Evolutionary conservation across 2,797 vertebrate species (phyloP).

Genomic region (Alcedo atthis): DNA sequence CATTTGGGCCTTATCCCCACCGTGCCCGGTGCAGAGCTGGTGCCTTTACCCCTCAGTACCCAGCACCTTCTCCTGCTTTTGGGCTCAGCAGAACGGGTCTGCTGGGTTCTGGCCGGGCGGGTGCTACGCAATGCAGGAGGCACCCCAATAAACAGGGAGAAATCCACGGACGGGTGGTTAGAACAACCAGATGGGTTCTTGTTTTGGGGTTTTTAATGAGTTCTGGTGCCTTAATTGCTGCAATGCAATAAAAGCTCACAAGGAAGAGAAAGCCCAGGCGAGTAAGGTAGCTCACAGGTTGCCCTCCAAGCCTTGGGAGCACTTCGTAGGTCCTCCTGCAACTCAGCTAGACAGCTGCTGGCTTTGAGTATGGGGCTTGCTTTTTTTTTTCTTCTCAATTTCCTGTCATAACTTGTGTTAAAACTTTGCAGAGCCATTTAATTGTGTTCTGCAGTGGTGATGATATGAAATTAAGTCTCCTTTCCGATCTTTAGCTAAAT

Average conservation of each 20-base stretch:
- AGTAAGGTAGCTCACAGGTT: background rate
- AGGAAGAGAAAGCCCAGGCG: background rate
- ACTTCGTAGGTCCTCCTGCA: fast-evolving
- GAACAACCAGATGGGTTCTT: background rate
- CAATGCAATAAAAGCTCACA: background rate
- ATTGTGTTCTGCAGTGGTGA: background rate
- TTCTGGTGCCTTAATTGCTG: background rate
- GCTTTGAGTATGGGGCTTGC: background rate
- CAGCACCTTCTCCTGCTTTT: background rate
- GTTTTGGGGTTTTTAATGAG: slow-evolving; percentile 5
- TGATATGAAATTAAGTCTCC: slow-evolving; percentile 39
- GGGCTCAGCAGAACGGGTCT: fast-evolving
- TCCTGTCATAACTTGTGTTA: slow-evolving; percentile 24
- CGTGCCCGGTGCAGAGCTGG: background rate
- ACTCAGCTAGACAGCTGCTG: background rate
- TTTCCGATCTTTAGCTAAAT: slow-evolving; percentile 14
- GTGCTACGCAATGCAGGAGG: fast-evolving
- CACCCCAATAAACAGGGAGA: background rate
- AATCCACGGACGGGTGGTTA: background rate
- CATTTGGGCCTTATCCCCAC: background rate
- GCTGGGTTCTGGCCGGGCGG: background rate
- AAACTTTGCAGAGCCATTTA: slow-evolving; percentile 55
- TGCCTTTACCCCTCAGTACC: background rate
- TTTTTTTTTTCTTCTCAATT: background rate
- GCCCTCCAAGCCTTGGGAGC: background rate